Evolutionary conservation across 2,888 invertebrate species (phyloP).

Genomic region (Carabus problematicus): DNA sequence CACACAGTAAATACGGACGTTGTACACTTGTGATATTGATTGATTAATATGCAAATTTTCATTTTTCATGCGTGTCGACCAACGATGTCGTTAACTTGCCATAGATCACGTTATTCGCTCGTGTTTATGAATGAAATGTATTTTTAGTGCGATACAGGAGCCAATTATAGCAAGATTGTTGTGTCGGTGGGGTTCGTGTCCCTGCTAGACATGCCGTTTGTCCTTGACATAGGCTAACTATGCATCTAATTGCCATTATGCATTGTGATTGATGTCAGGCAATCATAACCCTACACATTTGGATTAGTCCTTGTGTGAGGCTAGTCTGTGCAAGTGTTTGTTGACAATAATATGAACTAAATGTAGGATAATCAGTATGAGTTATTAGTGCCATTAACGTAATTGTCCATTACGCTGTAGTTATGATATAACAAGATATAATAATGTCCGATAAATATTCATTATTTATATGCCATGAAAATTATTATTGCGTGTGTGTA

Average conservation of each 20-base stretch:
- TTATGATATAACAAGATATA: too few species aligned
- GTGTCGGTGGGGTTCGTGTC: constrained; percentile 20
- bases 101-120: too few species aligned
- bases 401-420: too few species aligned
- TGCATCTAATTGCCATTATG: not conserved
- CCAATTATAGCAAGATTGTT: constrained; percentile 20
- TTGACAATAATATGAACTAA: too few species aligned
- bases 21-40: too few species aligned
- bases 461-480: too few species aligned
- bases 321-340: too few species aligned
- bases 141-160: constrained; percentile 14
- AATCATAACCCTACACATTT: constrained; percentile 16
- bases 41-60: constrained; percentile 1
- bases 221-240: constrained; percentile 23
- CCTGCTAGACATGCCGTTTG: constrained; percentile 9
- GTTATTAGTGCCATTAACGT: too few species aligned
- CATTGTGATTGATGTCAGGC: not conserved
- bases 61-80: constrained; percentile 9
- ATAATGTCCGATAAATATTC: too few species aligned
- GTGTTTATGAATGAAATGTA: constrained; percentile 32
- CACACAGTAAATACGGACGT: too few species aligned
- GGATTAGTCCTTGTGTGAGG: not conserved
- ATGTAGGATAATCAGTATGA: too few species aligned
- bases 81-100: not conserved
- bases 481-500: too few species aligned